Evolutionary conservation across 2,797 vertebrate species (phyloP).

Genomic region (Chanos chanos): DNA sequence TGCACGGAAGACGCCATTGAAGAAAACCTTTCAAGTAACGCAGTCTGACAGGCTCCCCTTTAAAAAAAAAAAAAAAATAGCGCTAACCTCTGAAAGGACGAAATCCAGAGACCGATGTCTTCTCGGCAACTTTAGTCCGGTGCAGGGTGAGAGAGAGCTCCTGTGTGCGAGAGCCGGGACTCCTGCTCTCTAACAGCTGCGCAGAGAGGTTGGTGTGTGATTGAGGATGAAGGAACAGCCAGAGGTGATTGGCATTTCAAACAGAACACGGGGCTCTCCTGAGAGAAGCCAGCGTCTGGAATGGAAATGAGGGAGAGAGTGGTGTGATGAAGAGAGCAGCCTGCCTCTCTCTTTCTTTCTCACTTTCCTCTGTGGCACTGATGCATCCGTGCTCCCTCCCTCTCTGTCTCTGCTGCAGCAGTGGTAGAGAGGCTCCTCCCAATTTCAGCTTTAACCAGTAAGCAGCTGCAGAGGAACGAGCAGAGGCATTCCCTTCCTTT

Average conservation of each 20-base stretch:
- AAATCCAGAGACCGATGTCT: slow-evolving; percentile 6
- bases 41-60: too few species aligned
- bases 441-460: slow-evolving; percentile 67
- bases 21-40: too few species aligned
- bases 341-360: slow-evolving; percentile 23
- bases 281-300: slow-evolving; percentile 56
- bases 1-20: not conserved
- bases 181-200: slow-evolving; percentile 8
- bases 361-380: slow-evolving; percentile 41
- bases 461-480: slow-evolving; percentile 59
- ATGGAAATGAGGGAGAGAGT: slow-evolving; percentile 65
- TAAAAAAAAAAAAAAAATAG: not conserved
- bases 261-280: slow-evolving; percentile 44
- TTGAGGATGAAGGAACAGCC: slow-evolving; percentile 36
- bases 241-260: slow-evolving; percentile 45
- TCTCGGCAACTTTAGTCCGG: slow-evolving; percentile 38
- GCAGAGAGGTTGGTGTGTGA: slow-evolving; percentile 27
- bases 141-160: slow-evolving; percentile 20
- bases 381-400: slow-evolving; percentile 47
- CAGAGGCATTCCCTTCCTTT: slow-evolving; percentile 53
- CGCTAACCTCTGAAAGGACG: slow-evolving; percentile 11
- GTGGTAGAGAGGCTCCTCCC: slow-evolving; percentile 64
- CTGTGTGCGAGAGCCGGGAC: slow-evolving; percentile 17
- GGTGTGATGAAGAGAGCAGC: slow-evolving; percentile 64
- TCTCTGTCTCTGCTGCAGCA: slow-evolving; percentile 66